A percentile compares a stretch with the other conserved stretches of the same genome.
Conservation (phyloP, 2,113 vertebrate genomes). For the Oostethus manadensis region DNA sequence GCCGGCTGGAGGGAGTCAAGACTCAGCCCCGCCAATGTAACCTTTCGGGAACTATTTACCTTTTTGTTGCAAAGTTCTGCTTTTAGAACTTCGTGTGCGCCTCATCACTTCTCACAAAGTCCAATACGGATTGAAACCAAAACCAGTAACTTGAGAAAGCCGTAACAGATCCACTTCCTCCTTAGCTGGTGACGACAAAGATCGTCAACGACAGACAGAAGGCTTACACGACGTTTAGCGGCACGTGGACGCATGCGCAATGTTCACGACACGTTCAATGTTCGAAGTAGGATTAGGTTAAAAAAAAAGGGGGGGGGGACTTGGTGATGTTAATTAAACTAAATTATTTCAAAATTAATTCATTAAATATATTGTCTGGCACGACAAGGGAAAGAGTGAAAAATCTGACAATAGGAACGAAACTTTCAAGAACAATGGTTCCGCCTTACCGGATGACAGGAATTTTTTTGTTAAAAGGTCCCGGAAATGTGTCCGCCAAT, state of each 20-base stretch:
- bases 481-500: rapidly evolving
- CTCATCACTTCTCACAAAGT: slow-evolving; percentile 46
- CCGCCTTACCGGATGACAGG: slow-evolving; percentile 42
- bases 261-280: not conserved
- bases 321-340: too few relatives aligned
- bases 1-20: not conserved
- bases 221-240: not conserved
- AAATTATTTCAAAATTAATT: too few relatives aligned
- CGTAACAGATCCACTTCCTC: slow-evolving; percentile 27
- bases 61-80: slow-evolving; percentile 23
- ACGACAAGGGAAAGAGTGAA: slow-evolving; percentile 12
- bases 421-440: slow-evolving; percentile 1
- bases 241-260: not conserved
- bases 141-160: not conserved
- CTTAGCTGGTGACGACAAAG: not conserved
- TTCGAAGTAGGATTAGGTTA: not conserved
- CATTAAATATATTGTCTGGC: too few relatives aligned
- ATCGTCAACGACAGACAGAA: not conserved
- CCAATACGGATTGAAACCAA: not conserved
- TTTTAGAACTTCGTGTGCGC: slow-evolving; percentile 43
- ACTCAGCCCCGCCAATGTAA: not conserved
- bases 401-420: slow-evolving; percentile 15
- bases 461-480: slow-evolving; percentile 60
- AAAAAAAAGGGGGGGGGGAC: not conserved
- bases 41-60: slow-evolving; percentile 36